These are phyloP conservation scores for Hyppa rectilinea DNA, from an alignment of 2,888 invertebrate genomes.

Conservation along the genomic window DNA sequence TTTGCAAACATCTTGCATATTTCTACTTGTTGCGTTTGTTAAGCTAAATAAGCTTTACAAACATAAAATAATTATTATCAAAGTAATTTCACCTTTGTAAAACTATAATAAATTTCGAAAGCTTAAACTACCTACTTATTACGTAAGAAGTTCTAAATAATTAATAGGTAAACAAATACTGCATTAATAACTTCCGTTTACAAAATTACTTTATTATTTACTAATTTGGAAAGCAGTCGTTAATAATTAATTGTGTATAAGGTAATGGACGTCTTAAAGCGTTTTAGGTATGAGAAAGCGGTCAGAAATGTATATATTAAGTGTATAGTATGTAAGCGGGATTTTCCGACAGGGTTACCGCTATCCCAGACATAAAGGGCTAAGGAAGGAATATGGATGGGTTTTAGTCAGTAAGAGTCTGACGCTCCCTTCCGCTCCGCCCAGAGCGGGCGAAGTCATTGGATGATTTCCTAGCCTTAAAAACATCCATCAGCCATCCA, in stretches of 20 bases:
- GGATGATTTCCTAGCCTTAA: no score
- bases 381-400: no score
- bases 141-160: neutral
- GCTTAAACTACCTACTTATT: neutral
- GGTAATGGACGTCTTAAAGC: conserved; percentile 2
- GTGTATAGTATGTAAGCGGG: no score
- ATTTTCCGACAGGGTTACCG: no score
- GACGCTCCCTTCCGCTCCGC: no score
- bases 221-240: neutral
- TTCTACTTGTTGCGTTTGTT: no score
- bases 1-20: neutral
- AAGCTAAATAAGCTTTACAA: neutral
- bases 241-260: conserved; percentile 2
- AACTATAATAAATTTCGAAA: neutral
- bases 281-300: neutral
- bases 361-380: no score
- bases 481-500: no score
- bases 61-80: neutral
- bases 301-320: no score
- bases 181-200: neutral
- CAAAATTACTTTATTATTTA: conserved; percentile 11
- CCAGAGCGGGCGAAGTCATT: no score
- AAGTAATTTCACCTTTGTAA: neutral
- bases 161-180: conserved; percentile 1
- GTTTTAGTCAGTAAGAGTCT: no score